A percentile compares a stretch with the other conserved stretches of the same genome.
phyloP scores from a whole-genome alignment of 2,113 vertebrate genomes.

The Microcebus lehilahytsara region DNA sequence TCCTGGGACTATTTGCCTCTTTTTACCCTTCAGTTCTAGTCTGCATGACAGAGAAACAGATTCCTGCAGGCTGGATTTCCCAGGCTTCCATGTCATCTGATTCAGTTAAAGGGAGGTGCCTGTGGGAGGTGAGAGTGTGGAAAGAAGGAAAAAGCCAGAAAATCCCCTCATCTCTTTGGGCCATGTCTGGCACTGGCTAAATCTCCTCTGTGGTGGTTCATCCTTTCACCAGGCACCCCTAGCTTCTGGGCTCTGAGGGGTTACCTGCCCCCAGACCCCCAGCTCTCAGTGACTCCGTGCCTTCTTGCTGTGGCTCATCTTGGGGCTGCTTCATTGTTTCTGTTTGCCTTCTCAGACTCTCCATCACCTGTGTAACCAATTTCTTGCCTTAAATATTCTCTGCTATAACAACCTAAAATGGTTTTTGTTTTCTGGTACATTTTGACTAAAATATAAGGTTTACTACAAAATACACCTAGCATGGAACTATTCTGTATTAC shows the following conservation, averaged over 20 bases:
- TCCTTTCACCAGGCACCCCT: background rate
- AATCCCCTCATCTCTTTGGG: background rate
- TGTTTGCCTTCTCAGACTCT: background rate
- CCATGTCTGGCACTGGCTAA: rapidly evolving
- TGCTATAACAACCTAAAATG: background rate
- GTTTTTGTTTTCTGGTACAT: background rate
- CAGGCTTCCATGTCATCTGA: background rate
- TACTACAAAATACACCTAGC: background rate
- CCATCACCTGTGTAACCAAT: background rate
- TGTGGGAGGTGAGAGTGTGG: background rate
- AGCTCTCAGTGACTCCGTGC: rapidly evolving
- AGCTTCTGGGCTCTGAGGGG: background rate
- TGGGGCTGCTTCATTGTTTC: background rate
- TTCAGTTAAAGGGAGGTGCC: background rate
- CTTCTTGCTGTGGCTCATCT: background rate
- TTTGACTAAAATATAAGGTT: background rate
- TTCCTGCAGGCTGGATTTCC: background rate
- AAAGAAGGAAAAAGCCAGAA: background rate
- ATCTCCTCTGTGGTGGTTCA: background rate
- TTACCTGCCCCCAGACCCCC: background rate
- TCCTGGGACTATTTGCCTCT: background rate
- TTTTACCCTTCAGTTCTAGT: background rate
- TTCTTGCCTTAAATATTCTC: background rate
- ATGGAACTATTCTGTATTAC: background rate
- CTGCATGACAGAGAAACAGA: background rate